Evolutionary conservation across 2,797 vertebrate genomes (phyloP).

Genomic region (Zenarchopterus dispar): DNA sequence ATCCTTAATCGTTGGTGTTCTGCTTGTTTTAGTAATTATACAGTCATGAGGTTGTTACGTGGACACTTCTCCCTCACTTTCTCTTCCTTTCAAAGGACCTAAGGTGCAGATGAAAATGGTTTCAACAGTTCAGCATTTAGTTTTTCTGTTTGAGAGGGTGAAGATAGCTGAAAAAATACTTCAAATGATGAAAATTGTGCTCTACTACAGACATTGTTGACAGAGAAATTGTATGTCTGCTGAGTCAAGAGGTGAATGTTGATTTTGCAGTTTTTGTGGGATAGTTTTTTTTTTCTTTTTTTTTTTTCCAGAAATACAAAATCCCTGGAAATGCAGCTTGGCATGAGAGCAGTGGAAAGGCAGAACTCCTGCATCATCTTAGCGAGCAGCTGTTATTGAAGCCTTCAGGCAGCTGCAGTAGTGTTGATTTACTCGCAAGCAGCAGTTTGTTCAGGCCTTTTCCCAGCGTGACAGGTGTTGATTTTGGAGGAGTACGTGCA

Average conservation of each 20-base stretch:
- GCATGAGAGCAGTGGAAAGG: not conserved
- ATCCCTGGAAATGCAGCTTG: constrained; percentile 4
- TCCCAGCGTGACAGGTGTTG: constrained; percentile 65
- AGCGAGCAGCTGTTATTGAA: constrained; percentile 49
- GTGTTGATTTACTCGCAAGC: constrained; percentile 40
- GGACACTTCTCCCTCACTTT: not conserved
- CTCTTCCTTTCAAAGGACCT: not conserved
- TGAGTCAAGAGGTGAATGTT: not conserved
- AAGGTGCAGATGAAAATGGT: not conserved
- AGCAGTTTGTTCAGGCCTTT: constrained; percentile 32
- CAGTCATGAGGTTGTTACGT: not conserved
- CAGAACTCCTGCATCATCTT: constrained; percentile 26
- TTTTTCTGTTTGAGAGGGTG: too few relatives aligned
- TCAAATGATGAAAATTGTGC: too few relatives aligned
- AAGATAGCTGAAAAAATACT: too few relatives aligned
- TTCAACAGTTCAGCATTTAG: too few relatives aligned
- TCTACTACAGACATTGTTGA: not conserved
- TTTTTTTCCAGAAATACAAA: not conserved
- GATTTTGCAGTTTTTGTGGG: not conserved
- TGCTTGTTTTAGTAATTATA: constrained; percentile 38
- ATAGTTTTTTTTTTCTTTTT: not conserved
- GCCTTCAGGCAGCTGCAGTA: constrained; percentile 35
- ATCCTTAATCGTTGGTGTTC: constrained; percentile 19
- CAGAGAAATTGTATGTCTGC: not conserved
- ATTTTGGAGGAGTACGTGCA: constrained; percentile 52